A percentile compares a stretch with the other conserved stretches of the same genome.
Conservation (phyloP, 2,113 vertebrate genomes). For the Macquaria australasica region DNA sequence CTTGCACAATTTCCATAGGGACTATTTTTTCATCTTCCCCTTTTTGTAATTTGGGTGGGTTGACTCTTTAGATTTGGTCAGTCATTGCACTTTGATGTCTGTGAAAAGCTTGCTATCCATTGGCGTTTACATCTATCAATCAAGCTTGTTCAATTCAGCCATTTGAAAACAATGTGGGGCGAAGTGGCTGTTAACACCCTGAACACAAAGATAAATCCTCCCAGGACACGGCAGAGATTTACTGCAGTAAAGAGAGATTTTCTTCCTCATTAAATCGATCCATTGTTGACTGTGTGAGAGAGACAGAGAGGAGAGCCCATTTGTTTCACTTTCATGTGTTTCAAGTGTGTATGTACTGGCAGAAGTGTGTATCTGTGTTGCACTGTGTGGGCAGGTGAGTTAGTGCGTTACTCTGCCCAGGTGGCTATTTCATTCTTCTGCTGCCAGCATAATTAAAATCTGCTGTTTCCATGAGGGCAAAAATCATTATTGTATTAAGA, state of each 20-base stretch:
- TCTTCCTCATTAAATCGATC: conserved; percentile 40
- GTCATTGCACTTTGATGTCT: not conserved
- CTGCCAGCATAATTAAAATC: conserved; percentile 51
- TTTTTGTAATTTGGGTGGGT: not conserved
- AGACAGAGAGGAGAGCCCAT: not conserved
- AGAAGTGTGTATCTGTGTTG: conserved; percentile 7
- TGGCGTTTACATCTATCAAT: not conserved
- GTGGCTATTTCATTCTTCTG: conserved; percentile 37
- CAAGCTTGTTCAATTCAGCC: not conserved
- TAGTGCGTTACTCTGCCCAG: conserved; percentile 8
- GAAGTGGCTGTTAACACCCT: conserved; percentile 26
- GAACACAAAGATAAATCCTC: conserved; percentile 36
- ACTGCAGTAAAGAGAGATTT: conserved; percentile 38
- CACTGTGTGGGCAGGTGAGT: conserved; percentile 24
- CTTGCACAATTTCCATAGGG: not conserved
- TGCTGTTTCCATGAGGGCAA: conserved; percentile 6
- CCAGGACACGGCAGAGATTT: conserved; percentile 1
- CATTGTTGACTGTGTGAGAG: conserved; percentile 3
- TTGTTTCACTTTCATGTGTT: not conserved
- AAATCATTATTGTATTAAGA: conserved; percentile 35
- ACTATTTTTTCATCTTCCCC: not conserved
- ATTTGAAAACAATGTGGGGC: not conserved
- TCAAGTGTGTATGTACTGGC: not conserved
- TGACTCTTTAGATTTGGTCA: not conserved
- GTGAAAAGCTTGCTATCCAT: not conserved